These are phyloP conservation scores for Emmelina monodactyla DNA, from an alignment of 2,888 invertebrate species.

Conservation along the genomic window DNA sequence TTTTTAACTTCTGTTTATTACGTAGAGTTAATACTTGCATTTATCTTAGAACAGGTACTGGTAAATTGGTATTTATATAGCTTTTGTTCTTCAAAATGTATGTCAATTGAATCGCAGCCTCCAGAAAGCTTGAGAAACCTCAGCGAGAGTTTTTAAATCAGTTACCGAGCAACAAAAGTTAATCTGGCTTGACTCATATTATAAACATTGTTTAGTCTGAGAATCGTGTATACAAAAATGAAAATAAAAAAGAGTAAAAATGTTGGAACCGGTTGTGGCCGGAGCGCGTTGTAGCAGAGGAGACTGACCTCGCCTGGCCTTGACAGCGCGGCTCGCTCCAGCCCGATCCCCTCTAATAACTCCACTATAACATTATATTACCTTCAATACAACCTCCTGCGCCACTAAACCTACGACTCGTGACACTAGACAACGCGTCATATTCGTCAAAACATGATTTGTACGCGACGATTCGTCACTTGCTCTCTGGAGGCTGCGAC, in stretches of 20 bases:
- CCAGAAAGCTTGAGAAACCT: too few species aligned
- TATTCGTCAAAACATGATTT: slow-evolving; percentile 41
- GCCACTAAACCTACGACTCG: too few species aligned
- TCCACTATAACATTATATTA: slow-evolving; percentile 56
- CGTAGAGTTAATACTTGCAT: too few species aligned
- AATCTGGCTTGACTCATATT: slow-evolving; percentile 50
- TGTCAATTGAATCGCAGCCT: too few species aligned
- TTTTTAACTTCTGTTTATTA: too few species aligned
- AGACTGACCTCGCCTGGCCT: slow-evolving; percentile 65
- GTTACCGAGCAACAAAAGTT: slow-evolving; percentile 42
- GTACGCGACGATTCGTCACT: slow-evolving; percentile 38
- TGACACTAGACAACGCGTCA: too few species aligned
- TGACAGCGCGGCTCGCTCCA: slow-evolving; percentile 57
- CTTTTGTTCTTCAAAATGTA: too few species aligned
- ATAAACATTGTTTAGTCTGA: slow-evolving; percentile 65
- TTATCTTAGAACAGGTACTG: too few species aligned
- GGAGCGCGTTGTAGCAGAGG: slow-evolving; percentile 47
- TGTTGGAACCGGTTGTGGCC: slow-evolving; percentile 60
- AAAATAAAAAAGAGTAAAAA: slow-evolving; percentile 65
- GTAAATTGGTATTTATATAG: too few species aligned
- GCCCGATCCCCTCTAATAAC: slow-evolving; percentile 55
- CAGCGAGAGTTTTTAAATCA: too few species aligned
- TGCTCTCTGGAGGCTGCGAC: too few species aligned
- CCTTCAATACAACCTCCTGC: slow-evolving; percentile 48
- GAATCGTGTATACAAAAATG: slow-evolving; percentile 64